Base-by-base conservation (phyloP, 2,888 invertebrate species). In the Epirrita christyi region DNA sequence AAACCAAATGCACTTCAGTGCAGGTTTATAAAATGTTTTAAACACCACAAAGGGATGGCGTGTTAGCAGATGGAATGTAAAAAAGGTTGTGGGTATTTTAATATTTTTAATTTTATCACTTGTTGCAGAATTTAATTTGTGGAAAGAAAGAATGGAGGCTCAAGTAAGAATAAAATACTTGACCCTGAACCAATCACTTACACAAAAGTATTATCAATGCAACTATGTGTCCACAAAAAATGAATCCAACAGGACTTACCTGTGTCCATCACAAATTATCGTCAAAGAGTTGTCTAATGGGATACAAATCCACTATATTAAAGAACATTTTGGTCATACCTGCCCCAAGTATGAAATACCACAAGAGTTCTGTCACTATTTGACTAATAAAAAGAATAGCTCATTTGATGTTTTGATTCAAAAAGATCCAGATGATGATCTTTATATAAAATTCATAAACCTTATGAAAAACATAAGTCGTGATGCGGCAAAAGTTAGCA, bases 201-300 rank as follows among this genome's bases (percentile, higher is more conserved):
- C 61, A 0, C 81, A 74, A 59, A 73, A 78, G 14, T 70, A 73
- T 1, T 81, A 78, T 53, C 81, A 82, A 15, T 88, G 88, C 4
- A 72, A 73, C 9, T 70, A 67, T 34, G 55, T 64, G 0, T 50
- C 42, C 0, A 14, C 37, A 0, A 63, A 52, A 38, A 67, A 67
- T 10, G 37, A 64, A 3, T 10, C 59, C 0, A 28, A 60, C 0
- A 14, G 61, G 0, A 69, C 72, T 0, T 51, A 71, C 13, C 51
- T 82, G 3, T 89, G 89, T 27, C 88, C 88, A 0, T 78, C 88
- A 0, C 64, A 73, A 0, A 68, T 88, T 3, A 64, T 73, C 0
- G 59, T 74, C 0, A 77, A 79, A 36, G 77, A 80, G 28, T 73
- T 78, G 13, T 41, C 75, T 0, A 83, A 80, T 46, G 86, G 86